Evolutionary conservation across 2,797 vertebrate genomes (phyloP), one percentile per base, ranked within the genome.

Genomic region (Darevskia nairensis): DNA sequence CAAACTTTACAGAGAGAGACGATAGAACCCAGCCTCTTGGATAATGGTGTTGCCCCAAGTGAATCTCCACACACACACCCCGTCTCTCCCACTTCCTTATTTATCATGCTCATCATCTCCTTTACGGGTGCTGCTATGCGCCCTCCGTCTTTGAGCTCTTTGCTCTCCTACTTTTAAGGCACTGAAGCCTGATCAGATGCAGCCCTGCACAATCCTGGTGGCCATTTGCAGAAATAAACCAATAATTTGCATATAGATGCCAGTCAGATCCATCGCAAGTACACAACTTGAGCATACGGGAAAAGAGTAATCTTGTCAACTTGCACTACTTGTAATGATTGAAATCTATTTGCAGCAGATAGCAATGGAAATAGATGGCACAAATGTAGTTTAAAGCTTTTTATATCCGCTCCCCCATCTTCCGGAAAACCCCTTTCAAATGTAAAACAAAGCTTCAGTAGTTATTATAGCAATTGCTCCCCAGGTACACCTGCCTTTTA

Each of bases 371-470:
- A 85, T 32, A 86, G 84, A 89, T 90, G 92, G 82, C 27, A 41
- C 32, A 64, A 94, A 91, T 92, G 88, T 50, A 89, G 86, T 94
- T 89, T 88, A 92, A 69, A 68, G 89, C 89, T 91, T 86, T 82
- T 82, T 88, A 89, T 92, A 83, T 89, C 91, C 90, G 1, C 17
- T 88, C 39, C 88, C 91, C 89, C 85, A 44, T 27, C 55, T 50
- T 64, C 11, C 59, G 19, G 78, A 88, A 88, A 93, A 93, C 91
- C 17, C 46, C 88, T 93, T 94, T 93, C 80, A 89, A 94, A 94
- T 69, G 81, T 84, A 90, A 71, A 94, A 78, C 59, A 81, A 89
- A 93, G 64, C 21, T 74, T 82, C 91, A 87, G 35, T 13, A 19
- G 84, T 85, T 89, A 68, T 46, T 92, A 92, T 55, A 90, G 92